Conservation (phyloP, 2,888 invertebrate genomes). For the Parnassius glacialis region DNA sequence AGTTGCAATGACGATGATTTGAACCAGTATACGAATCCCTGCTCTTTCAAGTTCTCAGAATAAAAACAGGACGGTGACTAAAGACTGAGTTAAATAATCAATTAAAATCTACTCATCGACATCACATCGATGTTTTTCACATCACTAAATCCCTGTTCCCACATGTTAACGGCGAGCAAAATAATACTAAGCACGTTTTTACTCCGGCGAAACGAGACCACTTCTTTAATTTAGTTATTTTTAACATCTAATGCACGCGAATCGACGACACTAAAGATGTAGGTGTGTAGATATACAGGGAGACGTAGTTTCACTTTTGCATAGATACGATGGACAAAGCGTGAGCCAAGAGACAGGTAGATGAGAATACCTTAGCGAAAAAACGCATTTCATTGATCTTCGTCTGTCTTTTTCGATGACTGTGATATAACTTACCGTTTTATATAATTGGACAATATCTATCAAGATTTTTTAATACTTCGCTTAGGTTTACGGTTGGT, state of each 20-base stretch:
- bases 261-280: slow-evolving; percentile 12
- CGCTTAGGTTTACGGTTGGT: too few relatives aligned
- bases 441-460: too few relatives aligned
- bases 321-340: background rate
- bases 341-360: background rate
- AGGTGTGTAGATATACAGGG: slow-evolving; percentile 7
- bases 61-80: too few relatives aligned
- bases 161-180: slow-evolving; percentile 3
- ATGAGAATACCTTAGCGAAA: background rate
- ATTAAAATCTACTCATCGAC: too few relatives aligned
- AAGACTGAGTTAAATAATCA: too few relatives aligned
- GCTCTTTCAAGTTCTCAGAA: too few relatives aligned
- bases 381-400: too few relatives aligned
- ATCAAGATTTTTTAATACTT: too few relatives aligned
- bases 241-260: slow-evolving; percentile 19
- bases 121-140: background rate
- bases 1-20: too few relatives aligned
- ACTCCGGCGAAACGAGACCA: slow-evolving; percentile 10
- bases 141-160: slow-evolving; percentile 16
- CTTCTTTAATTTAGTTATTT: slow-evolving; percentile 17
- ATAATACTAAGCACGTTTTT: slow-evolving; percentile 15
- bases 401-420: too few relatives aligned
- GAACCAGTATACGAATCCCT: too few relatives aligned
- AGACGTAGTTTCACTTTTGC: slow-evolving; percentile 14
- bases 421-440: too few relatives aligned